phyloP scores from a whole-genome alignment of 2,113 vertebrate genomes.

The Turdus rufiventris region DNA sequence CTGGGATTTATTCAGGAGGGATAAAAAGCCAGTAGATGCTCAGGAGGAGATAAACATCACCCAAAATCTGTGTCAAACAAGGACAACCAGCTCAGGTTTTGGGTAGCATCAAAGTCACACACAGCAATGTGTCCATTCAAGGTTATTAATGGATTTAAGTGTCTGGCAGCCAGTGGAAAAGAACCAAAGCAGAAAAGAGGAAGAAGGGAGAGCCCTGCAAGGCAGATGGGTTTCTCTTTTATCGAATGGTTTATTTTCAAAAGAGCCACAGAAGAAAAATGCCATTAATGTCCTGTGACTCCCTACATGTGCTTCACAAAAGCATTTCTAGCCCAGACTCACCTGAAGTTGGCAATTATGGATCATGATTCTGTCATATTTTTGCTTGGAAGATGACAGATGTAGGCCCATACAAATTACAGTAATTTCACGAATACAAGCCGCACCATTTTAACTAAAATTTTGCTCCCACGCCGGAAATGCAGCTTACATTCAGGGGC shows the following conservation, averaged over 20 bases:
- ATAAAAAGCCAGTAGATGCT: neutral
- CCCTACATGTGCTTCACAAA: neutral
- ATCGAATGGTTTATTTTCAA: neutral
- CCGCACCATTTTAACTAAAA: too few relatives aligned
- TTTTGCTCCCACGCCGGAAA: too few relatives aligned
- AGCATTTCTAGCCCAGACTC: neutral
- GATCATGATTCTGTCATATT: neutral
- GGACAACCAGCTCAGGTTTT: neutral
- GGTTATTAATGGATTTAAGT: neutral
- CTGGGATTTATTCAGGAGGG: neutral
- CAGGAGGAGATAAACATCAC: neutral
- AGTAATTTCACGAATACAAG: too few relatives aligned
- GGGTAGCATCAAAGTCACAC: neutral
- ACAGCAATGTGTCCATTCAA: neutral
- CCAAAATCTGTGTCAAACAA: neutral
- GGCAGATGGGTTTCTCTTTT: neutral
- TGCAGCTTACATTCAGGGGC: too few relatives aligned
- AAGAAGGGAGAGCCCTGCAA: neutral
- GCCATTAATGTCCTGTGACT: neutral
- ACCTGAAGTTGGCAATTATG: neutral
- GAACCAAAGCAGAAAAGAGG: neutral
- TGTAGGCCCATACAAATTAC: neutral
- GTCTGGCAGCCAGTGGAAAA: neutral
- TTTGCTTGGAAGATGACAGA: neutral
- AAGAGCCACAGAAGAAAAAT: neutral